A percentile compares a stretch with the other conserved stretches of the same genome.
phyloP scores from a whole-genome alignment of 2,113 vertebrate species.

The Puffinus mauretanicus region DNA sequence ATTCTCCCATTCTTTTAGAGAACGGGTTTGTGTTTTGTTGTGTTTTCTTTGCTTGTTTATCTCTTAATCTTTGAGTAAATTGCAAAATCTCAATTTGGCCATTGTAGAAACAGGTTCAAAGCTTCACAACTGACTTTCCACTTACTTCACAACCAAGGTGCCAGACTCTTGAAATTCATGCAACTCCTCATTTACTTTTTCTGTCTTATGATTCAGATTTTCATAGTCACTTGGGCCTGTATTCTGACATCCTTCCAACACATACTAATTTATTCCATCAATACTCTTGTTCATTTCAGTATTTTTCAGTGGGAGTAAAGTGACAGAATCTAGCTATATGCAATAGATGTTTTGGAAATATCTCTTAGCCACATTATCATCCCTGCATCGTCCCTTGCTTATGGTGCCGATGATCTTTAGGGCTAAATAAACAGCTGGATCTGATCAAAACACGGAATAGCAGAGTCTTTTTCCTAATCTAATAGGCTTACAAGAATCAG shows the following conservation, averaged over 20 bases:
- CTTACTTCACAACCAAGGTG: not conserved
- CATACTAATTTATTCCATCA: not conserved
- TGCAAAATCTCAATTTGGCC: not conserved
- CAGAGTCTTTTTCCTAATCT: not conserved
- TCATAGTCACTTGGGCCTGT: not conserved
- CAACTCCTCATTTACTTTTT: not conserved
- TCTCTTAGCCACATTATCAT: not conserved
- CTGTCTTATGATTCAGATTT: not conserved
- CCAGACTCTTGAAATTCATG: not conserved
- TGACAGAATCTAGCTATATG: not conserved
- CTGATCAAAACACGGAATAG: not conserved
- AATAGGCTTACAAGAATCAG: not conserved
- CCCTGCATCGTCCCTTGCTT: not conserved
- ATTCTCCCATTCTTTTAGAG: not conserved
- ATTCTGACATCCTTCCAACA: not conserved
- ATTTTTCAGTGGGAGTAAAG: not conserved
- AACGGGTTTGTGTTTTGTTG: not conserved
- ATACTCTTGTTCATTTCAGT: not conserved
- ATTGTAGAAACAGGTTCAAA: not conserved
- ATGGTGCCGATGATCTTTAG: not conserved
- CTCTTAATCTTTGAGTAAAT: conserved; percentile 2
- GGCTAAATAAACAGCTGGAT: not conserved
- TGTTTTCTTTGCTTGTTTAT: not conserved
- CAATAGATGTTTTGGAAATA: not conserved
- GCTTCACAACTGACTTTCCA: not conserved